Percentiles rank a stretch among this genome's conserved stretches.
These are phyloP conservation scores for Gymnocephalus cernua DNA, from an alignment of 2,113 vertebrate genomes.

Conservation along the genomic window DNA sequence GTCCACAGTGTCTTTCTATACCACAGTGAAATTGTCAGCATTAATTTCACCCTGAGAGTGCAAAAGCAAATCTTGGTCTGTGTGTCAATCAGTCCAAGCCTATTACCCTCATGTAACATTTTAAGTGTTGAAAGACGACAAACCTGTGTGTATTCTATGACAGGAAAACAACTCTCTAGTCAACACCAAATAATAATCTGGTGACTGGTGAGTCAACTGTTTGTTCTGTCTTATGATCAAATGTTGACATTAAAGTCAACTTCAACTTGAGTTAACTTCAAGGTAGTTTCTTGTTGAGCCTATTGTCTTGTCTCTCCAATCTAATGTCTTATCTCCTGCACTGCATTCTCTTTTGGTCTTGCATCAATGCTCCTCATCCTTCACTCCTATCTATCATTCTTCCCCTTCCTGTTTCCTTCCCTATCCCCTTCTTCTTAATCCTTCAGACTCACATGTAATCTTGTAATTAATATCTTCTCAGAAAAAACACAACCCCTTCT, in stretches of 20 bases:
- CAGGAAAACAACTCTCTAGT: background rate
- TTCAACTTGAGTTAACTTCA: too few species aligned
- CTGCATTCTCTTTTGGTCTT: background rate
- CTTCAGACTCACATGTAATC: constrained; percentile 32
- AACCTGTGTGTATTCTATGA: background rate
- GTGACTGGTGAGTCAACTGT: background rate
- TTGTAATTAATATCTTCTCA: constrained; percentile 50
- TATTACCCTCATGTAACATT: background rate
- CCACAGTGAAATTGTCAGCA: background rate
- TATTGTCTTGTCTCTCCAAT: constrained; percentile 4
- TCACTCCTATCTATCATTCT: background rate
- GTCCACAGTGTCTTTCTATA: background rate
- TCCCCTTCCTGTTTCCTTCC: constrained; percentile 8
- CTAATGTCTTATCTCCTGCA: background rate
- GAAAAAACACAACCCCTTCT: constrained; percentile 1
- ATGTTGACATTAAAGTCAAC: background rate
- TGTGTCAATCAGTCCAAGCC: background rate
- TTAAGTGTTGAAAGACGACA: constrained; percentile 5
- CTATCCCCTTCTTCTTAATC: background rate
- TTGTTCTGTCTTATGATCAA: background rate
- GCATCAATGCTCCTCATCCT: background rate
- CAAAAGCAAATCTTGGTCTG: background rate
- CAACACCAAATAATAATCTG: constrained; percentile 2
- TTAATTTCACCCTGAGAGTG: background rate
- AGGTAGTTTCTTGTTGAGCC: constrained; percentile 39